These are phyloP conservation scores for Microctenopoma steveboyesi DNA, from an alignment of 2,797 vertebrate species.

Conservation along the genomic window DNA sequence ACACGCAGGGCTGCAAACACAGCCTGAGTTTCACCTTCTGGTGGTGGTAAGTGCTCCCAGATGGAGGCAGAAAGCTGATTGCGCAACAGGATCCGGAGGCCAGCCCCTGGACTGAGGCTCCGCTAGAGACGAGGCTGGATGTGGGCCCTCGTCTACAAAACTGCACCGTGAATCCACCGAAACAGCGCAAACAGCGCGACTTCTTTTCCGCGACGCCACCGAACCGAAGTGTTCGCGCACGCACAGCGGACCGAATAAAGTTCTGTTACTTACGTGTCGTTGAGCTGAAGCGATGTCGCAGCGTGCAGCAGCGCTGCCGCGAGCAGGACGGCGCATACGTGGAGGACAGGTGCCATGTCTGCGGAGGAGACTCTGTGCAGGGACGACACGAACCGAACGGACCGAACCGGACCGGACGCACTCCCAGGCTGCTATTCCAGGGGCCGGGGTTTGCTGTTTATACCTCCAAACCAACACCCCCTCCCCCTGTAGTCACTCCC, in stretches of 20 bases:
- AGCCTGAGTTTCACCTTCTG: neutral
- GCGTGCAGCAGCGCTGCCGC: slow-evolving; percentile 40
- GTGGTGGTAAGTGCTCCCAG: slow-evolving; percentile 8
- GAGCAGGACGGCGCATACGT: slow-evolving; percentile 27
- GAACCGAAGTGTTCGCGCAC: slow-evolving; percentile 6
- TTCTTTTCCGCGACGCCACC: neutral
- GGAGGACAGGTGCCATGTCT: slow-evolving; percentile 66
- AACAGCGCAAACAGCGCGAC: no score
- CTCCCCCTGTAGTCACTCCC: slow-evolving; percentile 63
- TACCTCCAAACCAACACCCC: slow-evolving; percentile 44
- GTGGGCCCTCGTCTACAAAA: neutral
- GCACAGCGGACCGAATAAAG: neutral
- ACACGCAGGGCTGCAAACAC: neutral
- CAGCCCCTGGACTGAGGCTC: slow-evolving; percentile 21
- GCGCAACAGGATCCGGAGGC: slow-evolving; percentile 44
- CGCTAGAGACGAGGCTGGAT: slow-evolving; percentile 11
- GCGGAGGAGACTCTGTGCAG: slow-evolving; percentile 12
- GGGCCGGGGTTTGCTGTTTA: slow-evolving; percentile 41
- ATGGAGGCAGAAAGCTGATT: slow-evolving; percentile 34
- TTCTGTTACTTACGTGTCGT: slow-evolving; percentile 69
- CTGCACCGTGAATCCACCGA: neutral
- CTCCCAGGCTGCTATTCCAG: slow-evolving; percentile 16
- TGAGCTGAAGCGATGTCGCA: slow-evolving; percentile 43
- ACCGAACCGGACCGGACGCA: slow-evolving; percentile 15
- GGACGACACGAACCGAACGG: neutral